Base-by-base conservation (phyloP, 2,888 invertebrate genomes). In the Lasiommata megera region DNA sequence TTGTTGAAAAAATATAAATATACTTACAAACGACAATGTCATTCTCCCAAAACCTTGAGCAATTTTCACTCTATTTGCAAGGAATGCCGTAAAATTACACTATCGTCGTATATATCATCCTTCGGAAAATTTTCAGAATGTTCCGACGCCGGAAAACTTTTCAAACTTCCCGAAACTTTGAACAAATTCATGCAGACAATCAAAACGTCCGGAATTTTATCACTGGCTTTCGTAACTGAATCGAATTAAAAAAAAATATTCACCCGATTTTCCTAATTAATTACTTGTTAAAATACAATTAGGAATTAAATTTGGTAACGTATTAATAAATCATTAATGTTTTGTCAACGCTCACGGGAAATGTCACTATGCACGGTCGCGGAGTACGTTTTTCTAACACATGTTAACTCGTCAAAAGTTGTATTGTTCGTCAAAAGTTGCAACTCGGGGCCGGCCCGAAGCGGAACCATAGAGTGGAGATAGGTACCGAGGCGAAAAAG, bases 21-120 rank as follows among this genome's bases (percentile, higher is more conserved):
- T 79, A 90, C 90, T 90, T 77, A 91, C 91, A 76, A 88, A 91
- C 66, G 90, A 91, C 77, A 91, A 88, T 87, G 90, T 91, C 90
- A 91, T 91, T 84, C 82, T 89, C 80, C 79, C 78, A 84, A 76
- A 80, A 69, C 73, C 76, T 76, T 52, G 60, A 51, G 67, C 61
- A 73, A 77, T 76, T 70, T 76, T 76, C 76, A 78, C 75, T 74
- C 71, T 70, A 72, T 63, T 71, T 72, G 46, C 70, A 66, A 69
- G 57, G 56, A 64, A 64, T 58, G 63, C 60, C 69, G 69, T 69
- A 61, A 68, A 66, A 64, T 70, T 69, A 71, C 65, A 69, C 69
- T 65, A 72, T 69, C 73, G 74, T 77, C 67, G 61, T 67, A 47
- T 60, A 59, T 54, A 64, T 60, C 69, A 69, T 68, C 47, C 60